Base-by-base conservation (phyloP, 1,140 invertebrate genomes). In the Plodia interpunctella region DNA sequence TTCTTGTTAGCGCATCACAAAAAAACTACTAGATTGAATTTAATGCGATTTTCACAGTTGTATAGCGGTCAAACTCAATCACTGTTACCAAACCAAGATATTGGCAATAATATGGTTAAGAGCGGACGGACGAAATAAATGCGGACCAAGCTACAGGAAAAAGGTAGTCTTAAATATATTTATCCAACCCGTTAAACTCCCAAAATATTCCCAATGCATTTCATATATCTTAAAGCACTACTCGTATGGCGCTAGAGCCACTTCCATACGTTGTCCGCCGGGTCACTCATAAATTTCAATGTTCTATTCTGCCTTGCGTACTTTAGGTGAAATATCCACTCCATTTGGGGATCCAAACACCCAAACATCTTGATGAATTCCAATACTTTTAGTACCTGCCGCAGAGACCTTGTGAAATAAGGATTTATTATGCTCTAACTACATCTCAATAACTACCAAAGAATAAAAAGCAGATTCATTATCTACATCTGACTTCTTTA, bases 241-340 rank as follows among this genome's bases (percentile, higher is more conserved):
- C 65, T 67, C 69, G 62, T 60, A 66, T 63, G 21, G 63, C 69
- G 60, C 60, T 32, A 32, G 30, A 68, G 61, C 62, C 64, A 66
- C 65, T 68, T 64, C 71, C 60, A 69, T 68, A 68, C 67, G 61
- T 65, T 74, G 65, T 72, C 74, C 72, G 69, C 66, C 49, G 71
- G 74, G 66, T 74, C 75, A 68, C 72, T 77, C 75, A 69, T 77
- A 77, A 77, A 77, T 77, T 72, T 77, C 75, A 77, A 77, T 77
- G 72, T 77, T 74, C 72, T 78, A 75, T 74, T 75, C 74, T 70
- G 66, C 68, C 68, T 59, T 60, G 68, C 61, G 74, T 73, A 78
- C 72, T 78, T 78, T 75, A 71, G 75, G 75, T 78, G 70, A 78
- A 72, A 78, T 78, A 78, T 78, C 66, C 74, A 66, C 75, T 70